Base-by-base conservation (phyloP, 2,113 vertebrate species). In the Grantiella picta region DNA sequence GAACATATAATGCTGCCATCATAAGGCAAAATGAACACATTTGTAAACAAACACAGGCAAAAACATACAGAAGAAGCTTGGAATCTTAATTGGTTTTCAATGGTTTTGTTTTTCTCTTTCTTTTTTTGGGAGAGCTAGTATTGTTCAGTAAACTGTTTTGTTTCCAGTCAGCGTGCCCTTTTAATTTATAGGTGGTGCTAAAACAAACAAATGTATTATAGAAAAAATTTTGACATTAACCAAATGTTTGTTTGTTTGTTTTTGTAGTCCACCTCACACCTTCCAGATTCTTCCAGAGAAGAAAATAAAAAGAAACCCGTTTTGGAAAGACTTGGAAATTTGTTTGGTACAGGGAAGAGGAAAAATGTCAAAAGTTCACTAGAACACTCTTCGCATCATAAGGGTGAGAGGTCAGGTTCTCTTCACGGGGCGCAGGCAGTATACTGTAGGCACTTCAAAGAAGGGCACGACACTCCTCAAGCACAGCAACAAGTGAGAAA, bases 271-370 rank as follows among this genome's bases (percentile, higher is more conserved):
- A 96, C 97, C 66, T 97, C 97, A 47, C 98, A 97, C 38, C 92
- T 97, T 65, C 89, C 97, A 38, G 97, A 97, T 72, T 94, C 94
- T 49, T 82, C 94, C 22, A 97, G 96, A 94, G 98, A 98, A 91
- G 98, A 98, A 79, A 97, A 66, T 91, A 97, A 83, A 96, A 98
- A 96, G 94, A 98, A 98, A 83, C 98, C 98, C 0, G 98, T 98
- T 91, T 96, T 98, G 95, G 98, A 97, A 56, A 98, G 98, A 89
- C 97, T 98, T 90, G 98, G 98, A 86, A 97, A 97, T 52, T 80
- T 98, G 21, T 98, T 98, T 95, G 97, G 97, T 18, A 93, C 98
- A 3, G 98, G 97, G 65, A 97, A 85, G 90, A 98, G 96, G 82
- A 97, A 97, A 82, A 96, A 92, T 13, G 76, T 56, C 90, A 98